Evolutionary conservation across 1,140 invertebrate genomes (phyloP).

Genomic region (Muscidifurax raptorellus): DNA sequence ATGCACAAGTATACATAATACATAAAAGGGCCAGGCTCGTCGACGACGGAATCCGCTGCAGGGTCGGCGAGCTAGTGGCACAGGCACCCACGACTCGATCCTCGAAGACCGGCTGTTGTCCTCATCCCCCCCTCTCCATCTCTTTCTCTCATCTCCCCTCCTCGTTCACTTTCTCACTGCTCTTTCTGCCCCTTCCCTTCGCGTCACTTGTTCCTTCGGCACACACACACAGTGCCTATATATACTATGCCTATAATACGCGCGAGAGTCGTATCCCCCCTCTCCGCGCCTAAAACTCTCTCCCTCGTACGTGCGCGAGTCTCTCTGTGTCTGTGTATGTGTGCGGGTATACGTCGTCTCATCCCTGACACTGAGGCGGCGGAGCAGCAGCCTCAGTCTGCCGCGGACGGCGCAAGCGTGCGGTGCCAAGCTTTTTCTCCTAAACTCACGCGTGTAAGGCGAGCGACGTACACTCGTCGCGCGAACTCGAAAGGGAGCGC

Average conservation of each 20-base stretch:
- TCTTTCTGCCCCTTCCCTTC: slow-evolving; percentile 46
- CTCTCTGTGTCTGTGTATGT: neutral
- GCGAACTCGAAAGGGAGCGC: neutral
- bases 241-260: neutral
- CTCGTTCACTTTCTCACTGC: slow-evolving; percentile 54
- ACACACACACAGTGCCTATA: neutral
- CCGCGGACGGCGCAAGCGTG: slow-evolving; percentile 70
- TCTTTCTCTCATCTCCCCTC: slow-evolving; percentile 29
- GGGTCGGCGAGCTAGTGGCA: slow-evolving; percentile 66
- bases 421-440: slow-evolving; percentile 43
- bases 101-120: slow-evolving; percentile 70
- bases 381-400: slow-evolving; percentile 65
- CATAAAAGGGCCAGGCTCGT: neutral
- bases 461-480: neutral
- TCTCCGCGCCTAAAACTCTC: neutral
- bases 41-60: slow-evolving; percentile 63
- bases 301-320: neutral
- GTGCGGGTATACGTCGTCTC: slow-evolving; percentile 33
- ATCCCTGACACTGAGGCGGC: slow-evolving; percentile 58
- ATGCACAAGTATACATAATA: neutral
- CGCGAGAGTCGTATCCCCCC: neutral
- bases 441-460: neutral
- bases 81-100: slow-evolving; percentile 55
- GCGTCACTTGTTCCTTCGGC: slow-evolving; percentile 49
- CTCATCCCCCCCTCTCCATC: slow-evolving; percentile 32